phyloP scores from a whole-genome alignment of 1,140 invertebrate genomes.

The Homalodisca vitripennis region DNA sequence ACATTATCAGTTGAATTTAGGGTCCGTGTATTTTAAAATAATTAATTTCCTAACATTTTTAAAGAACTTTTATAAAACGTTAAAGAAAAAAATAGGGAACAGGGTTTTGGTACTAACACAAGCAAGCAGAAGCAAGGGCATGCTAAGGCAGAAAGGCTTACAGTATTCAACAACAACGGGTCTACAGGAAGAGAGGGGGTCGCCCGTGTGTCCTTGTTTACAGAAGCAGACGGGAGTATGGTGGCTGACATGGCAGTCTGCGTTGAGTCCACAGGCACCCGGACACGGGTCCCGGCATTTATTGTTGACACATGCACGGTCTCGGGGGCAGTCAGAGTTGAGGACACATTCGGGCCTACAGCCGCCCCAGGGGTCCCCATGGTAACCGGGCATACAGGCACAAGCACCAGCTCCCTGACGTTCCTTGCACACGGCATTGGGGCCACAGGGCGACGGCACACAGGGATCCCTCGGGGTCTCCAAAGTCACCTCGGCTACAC shows the following conservation, averaged over 20 bases:
- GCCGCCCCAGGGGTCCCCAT: slow-evolving; percentile 76
- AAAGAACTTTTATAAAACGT: too few species aligned
- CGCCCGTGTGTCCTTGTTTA: slow-evolving; percentile 68
- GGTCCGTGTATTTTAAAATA: too few species aligned
- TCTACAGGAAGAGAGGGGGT: slow-evolving; percentile 74
- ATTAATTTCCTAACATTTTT: too few species aligned
- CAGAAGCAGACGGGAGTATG: slow-evolving; percentile 83
- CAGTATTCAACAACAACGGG: slow-evolving; percentile 39
- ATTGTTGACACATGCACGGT: slow-evolving; percentile 77
- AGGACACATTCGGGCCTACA: slow-evolving; percentile 80
- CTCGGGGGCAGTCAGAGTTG: slow-evolving; percentile 75
- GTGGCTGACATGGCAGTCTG: slow-evolving; percentile 78
- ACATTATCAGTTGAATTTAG: too few species aligned
- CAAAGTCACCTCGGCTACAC: not conserved
- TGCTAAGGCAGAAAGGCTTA: slow-evolving; percentile 36
- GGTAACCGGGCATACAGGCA: slow-evolving; percentile 67
- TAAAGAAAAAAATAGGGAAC: too few species aligned
- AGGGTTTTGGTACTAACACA: too few species aligned
- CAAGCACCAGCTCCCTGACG: slow-evolving; percentile 54
- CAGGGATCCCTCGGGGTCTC: slow-evolving; percentile 53
- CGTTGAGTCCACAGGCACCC: slow-evolving; percentile 79
- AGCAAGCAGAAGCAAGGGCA: slow-evolving; percentile 22
- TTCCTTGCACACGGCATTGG: slow-evolving; percentile 68
- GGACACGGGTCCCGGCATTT: slow-evolving; percentile 80
- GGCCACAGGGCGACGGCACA: slow-evolving; percentile 75